Evolutionary conservation across 92 coral and sea anemone species (phyloP), one percentile per base, ranked within the genome.

Genomic region (Galaxea fascicularis): DNA sequence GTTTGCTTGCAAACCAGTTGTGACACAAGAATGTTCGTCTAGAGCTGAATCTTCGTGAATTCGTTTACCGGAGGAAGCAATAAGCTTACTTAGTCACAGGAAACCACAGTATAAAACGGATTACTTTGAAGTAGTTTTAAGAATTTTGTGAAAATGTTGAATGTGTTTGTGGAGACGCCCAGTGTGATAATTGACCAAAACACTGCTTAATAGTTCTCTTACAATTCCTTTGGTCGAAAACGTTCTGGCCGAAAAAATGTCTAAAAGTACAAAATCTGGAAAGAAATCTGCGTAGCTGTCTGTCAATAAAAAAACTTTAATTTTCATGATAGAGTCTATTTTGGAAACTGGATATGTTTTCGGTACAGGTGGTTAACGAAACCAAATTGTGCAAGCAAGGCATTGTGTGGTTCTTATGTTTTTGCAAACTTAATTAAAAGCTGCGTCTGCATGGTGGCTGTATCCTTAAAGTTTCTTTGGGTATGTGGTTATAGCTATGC

Each of bases 61-160:
- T 44, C 58, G 28, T 45, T 57, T 54, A 26, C 57, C 18, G 31
- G 13, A 56, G 41, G 59, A 82, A 44, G 41, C 67, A 39, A 57
- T 41, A 21, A 24, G 70, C 71, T 70, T 69, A 57, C 63, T 24
- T 53, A 59, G 45, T 47, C 22, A 54, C 78, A 58, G 78, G 77
- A 82, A 82, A 82, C 86, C 86, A 82, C 78, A 82, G 53, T 17
- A 13, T 65, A 54, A 54, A 54, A 82, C 26, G 70, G 86, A 71
- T 82, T 82, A 82, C 44, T 26, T 68, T 56, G 69, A 71, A 82
- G 76, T 79, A 51, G 49, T 39, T 39, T 41, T 56, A 35, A 35
- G 78, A 67, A 16, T 54, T 30, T 59, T 35, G 52, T 67, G 27
- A 45, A 59, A 62, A 21, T 65, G 44, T 26, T 64, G 57, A 67